phyloP scores from a whole-genome alignment of 1,140 invertebrate species.

The Steinernema khuongi region DNA sequence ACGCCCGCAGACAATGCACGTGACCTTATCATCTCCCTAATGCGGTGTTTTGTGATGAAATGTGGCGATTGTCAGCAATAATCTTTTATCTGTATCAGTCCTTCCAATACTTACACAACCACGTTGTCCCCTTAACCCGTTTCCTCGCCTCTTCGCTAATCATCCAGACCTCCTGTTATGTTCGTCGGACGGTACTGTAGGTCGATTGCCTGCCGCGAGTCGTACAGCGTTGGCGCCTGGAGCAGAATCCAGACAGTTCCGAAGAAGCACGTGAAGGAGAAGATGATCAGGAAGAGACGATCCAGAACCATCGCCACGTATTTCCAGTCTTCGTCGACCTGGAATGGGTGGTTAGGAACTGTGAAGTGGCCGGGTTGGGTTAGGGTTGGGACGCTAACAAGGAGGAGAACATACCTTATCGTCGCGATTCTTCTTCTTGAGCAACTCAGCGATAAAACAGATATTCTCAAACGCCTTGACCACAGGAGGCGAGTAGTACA shows the following conservation, averaged over 20 bases:
- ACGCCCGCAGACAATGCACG: too few relatives aligned
- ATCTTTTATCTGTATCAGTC: too few relatives aligned
- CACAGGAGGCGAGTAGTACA: conserved; percentile 57
- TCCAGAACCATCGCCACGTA: conserved; percentile 99
- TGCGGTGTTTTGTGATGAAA: too few relatives aligned
- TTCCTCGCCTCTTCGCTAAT: neutral
- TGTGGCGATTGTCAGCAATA: too few relatives aligned
- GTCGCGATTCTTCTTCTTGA: conserved; percentile 57
- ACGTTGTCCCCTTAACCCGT: too few relatives aligned
- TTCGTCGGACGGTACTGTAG: conserved; percentile 48
- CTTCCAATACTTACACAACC: too few relatives aligned
- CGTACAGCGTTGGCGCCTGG: conserved; percentile 90
- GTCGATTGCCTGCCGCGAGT: conserved; percentile 64
- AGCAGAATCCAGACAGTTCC: conserved; percentile 73
- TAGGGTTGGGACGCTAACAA: neutral
- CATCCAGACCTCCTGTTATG: conserved; percentile 5
- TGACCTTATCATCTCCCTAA: too few relatives aligned
- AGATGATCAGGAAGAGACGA: conserved; percentile 92
- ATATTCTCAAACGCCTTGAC: conserved; percentile 58
- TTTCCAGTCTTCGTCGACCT: conserved; percentile 78
- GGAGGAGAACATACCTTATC: conserved; percentile 47
- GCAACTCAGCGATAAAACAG: conserved; percentile 56
- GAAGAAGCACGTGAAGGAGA: conserved; percentile 76
- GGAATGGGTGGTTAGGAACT: neutral
- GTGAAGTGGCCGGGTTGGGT: neutral